phyloP scores from a whole-genome alignment of 2,113 vertebrate species.

The Spea multiplicata region DNA sequence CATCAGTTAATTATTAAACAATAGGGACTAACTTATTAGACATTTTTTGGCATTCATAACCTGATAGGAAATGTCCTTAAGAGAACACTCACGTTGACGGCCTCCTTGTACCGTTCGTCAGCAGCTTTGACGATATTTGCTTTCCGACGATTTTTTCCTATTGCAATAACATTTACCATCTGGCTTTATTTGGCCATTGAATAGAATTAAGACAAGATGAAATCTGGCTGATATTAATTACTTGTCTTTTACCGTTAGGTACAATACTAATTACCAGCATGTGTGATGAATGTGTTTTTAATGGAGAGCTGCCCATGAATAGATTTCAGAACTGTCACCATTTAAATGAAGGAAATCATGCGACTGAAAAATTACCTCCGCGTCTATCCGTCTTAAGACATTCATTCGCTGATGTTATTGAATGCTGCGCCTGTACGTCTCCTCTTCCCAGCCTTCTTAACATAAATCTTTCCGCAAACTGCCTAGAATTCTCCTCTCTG shows the following conservation, averaged over 20 bases:
- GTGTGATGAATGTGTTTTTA: constrained; percentile 38
- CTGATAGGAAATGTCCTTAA: background rate
- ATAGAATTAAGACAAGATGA: constrained; percentile 52
- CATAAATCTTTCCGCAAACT: too few species aligned
- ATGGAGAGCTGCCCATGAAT: constrained; percentile 22
- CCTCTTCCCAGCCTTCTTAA: too few species aligned
- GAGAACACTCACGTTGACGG: background rate
- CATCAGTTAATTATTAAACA: too few species aligned
- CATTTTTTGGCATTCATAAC: too few species aligned
- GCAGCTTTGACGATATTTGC: constrained; percentile 7
- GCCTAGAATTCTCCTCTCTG: too few species aligned
- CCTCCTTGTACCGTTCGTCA: background rate
- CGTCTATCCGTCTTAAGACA: too few species aligned
- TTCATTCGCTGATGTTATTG: too few species aligned
- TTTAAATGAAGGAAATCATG: too few species aligned
- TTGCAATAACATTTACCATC: constrained; percentile 67
- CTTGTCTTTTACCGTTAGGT: constrained; percentile 52
- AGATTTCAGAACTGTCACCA: background rate
- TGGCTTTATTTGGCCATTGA: constrained; percentile 66
- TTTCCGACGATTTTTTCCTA: constrained; percentile 51
- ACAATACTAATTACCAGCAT: constrained; percentile 48
- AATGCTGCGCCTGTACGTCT: too few species aligned
- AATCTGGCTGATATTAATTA: constrained; percentile 59
- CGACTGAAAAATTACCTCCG: too few species aligned
- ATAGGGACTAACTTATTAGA: too few species aligned